These are phyloP conservation scores for Eucera pruinosa DNA, from an alignment of 2,888 invertebrate genomes.

Conservation along the genomic window DNA sequence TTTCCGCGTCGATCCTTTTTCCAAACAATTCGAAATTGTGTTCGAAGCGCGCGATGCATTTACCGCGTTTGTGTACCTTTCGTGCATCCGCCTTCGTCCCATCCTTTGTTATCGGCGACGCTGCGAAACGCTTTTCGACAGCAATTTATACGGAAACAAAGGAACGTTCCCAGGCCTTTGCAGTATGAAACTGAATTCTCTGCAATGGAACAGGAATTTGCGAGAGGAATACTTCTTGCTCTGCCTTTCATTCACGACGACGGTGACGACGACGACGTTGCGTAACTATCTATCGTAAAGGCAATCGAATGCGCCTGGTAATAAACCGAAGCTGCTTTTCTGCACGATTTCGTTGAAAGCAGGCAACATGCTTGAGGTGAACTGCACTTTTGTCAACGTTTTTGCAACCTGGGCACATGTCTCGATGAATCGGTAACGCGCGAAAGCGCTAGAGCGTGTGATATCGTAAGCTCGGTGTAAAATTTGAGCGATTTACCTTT, in stretches of 20 bases:
- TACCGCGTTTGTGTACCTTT: constrained; percentile 16
- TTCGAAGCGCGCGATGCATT: constrained; percentile 17
- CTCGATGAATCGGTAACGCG: background rate
- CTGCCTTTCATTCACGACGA: constrained; percentile 4
- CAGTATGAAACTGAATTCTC: constrained; percentile 33
- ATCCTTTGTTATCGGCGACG: constrained; percentile 41
- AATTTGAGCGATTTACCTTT: background rate
- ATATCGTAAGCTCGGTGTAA: too few species aligned
- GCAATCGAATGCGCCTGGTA: constrained; percentile 19
- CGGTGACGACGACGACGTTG: background rate
- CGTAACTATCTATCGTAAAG: constrained; percentile 11
- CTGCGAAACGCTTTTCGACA: constrained; percentile 35
- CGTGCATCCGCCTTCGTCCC: constrained; percentile 19
- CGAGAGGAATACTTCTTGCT: constrained; percentile 6
- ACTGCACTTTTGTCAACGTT: too few species aligned
- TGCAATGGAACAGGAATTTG: background rate
- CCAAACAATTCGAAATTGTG: constrained; percentile 41
- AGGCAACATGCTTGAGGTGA: too few species aligned
- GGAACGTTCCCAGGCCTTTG: constrained; percentile 32
- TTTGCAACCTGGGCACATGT: too few species aligned
- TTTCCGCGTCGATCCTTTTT: constrained; percentile 30
- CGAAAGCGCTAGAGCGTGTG: too few species aligned
- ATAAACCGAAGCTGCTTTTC: constrained; percentile 6
- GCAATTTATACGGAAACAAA: constrained; percentile 48
- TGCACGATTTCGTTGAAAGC: background rate